Conservation (phyloP, 2,888 invertebrate genomes). For the Gymnocheta viridis region DNA sequence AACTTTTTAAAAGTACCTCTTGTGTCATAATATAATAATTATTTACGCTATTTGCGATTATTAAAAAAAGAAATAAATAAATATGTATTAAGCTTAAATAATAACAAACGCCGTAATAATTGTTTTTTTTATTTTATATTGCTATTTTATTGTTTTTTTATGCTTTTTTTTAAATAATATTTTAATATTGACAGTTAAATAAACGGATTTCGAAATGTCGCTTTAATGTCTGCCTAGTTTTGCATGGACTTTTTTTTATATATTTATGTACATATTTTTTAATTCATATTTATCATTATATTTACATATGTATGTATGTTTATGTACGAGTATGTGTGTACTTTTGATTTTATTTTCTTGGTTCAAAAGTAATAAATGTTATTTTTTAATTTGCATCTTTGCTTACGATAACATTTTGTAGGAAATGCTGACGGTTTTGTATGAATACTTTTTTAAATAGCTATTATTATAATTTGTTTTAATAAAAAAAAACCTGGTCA, state of each 20-base stretch:
- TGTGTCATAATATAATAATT: conserved; percentile 62
- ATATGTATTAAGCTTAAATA: conserved; percentile 15
- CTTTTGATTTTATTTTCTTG: conserved; percentile 5
- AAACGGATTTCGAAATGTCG: conserved; percentile 50
- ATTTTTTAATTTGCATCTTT: conserved; percentile 34
- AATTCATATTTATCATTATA: background rate
- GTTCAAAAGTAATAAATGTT: conserved; percentile 31
- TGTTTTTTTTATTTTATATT: background rate
- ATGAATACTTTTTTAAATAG: conserved; percentile 5
- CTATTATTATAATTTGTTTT: background rate
- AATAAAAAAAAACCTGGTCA: background rate
- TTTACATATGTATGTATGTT: background rate
- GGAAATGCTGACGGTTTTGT: conserved; percentile 47
- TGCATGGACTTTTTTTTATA: background rate
- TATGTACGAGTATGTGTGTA: background rate
- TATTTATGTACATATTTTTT: no score
- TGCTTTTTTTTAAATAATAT: conserved; percentile 17
- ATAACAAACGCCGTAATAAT: conserved; percentile 1
- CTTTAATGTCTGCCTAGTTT: conserved; percentile 33
- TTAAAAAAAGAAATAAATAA: conserved; percentile 20
- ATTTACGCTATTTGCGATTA: conserved; percentile 56
- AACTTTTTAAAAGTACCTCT: background rate
- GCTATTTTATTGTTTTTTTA: no score
- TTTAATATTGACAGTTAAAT: conserved; percentile 19
- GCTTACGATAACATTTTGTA: conserved; percentile 56